Conservation (phyloP, 2,888 invertebrate genomes). For the Hirtodrosophila alboralis region DNA sequence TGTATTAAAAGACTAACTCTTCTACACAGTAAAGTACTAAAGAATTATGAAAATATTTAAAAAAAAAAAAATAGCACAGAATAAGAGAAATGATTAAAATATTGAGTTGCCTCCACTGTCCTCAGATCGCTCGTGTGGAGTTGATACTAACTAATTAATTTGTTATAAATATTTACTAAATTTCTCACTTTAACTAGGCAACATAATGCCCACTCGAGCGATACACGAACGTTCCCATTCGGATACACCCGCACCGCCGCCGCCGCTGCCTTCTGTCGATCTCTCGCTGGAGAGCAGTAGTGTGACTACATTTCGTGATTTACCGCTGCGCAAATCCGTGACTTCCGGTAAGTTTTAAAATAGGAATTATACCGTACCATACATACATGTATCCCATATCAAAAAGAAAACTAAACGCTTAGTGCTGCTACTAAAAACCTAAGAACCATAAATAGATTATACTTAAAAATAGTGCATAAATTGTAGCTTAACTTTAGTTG, state of each 20-base stretch:
- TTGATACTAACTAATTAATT: too few relatives aligned
- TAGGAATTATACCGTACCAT: background rate
- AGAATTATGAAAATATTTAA: too few relatives aligned
- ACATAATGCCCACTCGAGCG: conserved; percentile 81
- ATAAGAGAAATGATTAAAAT: too few relatives aligned
- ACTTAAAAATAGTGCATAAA: conserved; percentile 34
- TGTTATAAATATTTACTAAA: too few relatives aligned
- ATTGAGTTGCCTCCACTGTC: too few relatives aligned
- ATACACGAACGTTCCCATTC: conserved; percentile 96
- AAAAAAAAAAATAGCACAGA: too few relatives aligned
- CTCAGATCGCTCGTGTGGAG: too few relatives aligned
- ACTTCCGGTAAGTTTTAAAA: conserved; percentile 86
- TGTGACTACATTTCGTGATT: conserved; percentile 95
- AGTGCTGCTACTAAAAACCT: conserved; percentile 58
- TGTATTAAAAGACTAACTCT: too few relatives aligned
- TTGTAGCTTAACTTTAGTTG: conserved; percentile 59
- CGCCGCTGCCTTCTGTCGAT: conserved; percentile 93
- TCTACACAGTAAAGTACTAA: too few relatives aligned
- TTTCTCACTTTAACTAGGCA: conserved; percentile 56
- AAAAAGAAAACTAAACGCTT: conserved; percentile 43
- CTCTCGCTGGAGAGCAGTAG: conserved; percentile 97
- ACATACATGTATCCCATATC: too few relatives aligned
- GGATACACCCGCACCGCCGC: conserved; percentile 90
- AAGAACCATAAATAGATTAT: conserved; percentile 23
- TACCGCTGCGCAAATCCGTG: conserved; percentile 93